Base-by-base conservation (phyloP, 2,113 vertebrate genomes). In the Monarcha castaneiventris region DNA sequence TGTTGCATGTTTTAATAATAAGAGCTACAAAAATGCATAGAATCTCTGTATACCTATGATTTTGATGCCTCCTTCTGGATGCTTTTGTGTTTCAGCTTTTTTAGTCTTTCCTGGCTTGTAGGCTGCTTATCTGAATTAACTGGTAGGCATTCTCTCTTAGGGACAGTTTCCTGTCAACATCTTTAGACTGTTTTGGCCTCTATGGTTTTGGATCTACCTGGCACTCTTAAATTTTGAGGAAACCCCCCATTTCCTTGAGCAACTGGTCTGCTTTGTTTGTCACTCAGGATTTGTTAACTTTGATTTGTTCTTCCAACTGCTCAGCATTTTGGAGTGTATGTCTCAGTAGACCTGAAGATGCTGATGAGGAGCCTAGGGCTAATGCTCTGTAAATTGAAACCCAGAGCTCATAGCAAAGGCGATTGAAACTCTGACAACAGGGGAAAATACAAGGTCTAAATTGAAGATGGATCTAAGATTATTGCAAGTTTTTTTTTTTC, bases 401-500 rank as follows among this genome's bases (percentile, higher is more conserved):
- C 0, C 35, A 90, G 61, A 95, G 64, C 72, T 97, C 75, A 74
- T 61, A 90, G 92, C 59, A 86, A 94, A 96, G 48, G 72, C 73
- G 56, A 74, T 83, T 90, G 87, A 95, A 95, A 68, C 90, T 80
- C 80, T 71, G 63, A 84, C 62, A 32, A 72, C 56, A 61, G 43
- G 77, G 84, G 76, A 81, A 90, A 88, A 95, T 73, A 79, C 75
- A 81, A 73, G 51, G 72, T 86, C 75, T 90, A 94, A 94, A 93
- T 88, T 96, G 84, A 89, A 94, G 87, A 92, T 89, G 58, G 79
- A 91, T 87, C 72, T 72, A 80, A 86, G 90, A 92, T 96, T 90
- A 90, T 95, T 97, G 90, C 90, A 58, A 52, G 48, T 1, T 55
- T 92, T 93, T 41, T 93, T 41, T 92, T 96, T 93, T 95, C 90